phyloP scores from a whole-genome alignment of 1,140 invertebrate genomes.

The Odontomachus brunneus region DNA sequence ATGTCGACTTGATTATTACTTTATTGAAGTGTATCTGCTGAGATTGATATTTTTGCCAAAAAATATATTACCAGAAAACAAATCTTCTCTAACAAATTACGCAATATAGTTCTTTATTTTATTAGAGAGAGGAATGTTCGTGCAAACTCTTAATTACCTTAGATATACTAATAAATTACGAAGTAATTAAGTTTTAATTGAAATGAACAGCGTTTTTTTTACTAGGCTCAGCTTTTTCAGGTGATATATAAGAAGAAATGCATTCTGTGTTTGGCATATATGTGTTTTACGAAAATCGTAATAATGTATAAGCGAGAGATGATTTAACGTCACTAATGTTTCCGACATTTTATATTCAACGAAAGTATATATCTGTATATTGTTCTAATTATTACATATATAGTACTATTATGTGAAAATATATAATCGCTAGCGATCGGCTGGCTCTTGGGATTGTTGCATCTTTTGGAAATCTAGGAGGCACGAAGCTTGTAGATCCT shows the following conservation, averaged over 20 bases:
- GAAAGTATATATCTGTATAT: background rate
- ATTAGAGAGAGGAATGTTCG: background rate
- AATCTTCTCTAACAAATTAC: constrained; percentile 13
- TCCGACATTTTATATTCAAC: background rate
- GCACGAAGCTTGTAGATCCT: constrained; percentile 40
- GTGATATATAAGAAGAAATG: constrained; percentile 4
- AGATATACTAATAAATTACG: background rate
- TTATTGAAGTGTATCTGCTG: constrained; percentile 19
- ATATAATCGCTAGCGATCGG: constrained; percentile 17
- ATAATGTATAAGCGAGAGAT: constrained; percentile 21
- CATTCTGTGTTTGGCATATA: background rate
- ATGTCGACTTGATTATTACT: too few species aligned
- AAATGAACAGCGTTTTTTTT: background rate
- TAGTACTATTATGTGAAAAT: background rate
- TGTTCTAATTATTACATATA: constrained; percentile 13
- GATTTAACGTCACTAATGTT: background rate
- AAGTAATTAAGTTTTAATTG: constrained; percentile 10
- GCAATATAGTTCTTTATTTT: too few species aligned
- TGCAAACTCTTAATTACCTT: constrained; percentile 8
- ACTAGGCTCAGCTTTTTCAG: background rate
- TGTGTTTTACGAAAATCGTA: background rate
- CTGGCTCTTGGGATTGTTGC: constrained; percentile 28
- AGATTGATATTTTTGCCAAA: background rate
- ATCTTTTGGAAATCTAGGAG: constrained; percentile 49
- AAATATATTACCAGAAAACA: constrained; percentile 19